A percentile compares a stretch with the other conserved stretches of the same genome.
Conservation (phyloP, 53 echinoderm and acorn worm genomes). For the Paracentrotus lividus region DNA sequence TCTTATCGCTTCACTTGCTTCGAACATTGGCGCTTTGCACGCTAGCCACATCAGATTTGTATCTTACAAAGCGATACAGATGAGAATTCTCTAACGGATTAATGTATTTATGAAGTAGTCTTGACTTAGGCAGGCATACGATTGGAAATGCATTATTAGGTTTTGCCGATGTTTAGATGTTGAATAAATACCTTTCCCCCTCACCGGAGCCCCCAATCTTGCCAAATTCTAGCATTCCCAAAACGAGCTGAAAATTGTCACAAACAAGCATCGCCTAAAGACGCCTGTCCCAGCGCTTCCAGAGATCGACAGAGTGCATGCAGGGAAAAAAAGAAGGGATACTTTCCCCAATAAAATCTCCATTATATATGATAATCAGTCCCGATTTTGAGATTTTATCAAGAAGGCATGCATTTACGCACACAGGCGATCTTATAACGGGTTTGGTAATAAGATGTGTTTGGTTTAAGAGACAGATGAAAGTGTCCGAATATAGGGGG, state of each 20-base stretch:
- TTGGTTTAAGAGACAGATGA: slow-evolving; percentile 60
- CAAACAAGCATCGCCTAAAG: slow-evolving; percentile 65
- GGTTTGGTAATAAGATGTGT: slow-evolving; percentile 67
- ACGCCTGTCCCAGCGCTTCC: slow-evolving; percentile 40
- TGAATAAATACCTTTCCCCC: slow-evolving; percentile 33
- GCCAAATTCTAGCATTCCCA: slow-evolving; percentile 52
- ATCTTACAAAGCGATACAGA: slow-evolving; percentile 29
- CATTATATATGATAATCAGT: slow-evolving; percentile 69
- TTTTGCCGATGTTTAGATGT: background rate
- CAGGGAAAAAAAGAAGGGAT: slow-evolving; percentile 6
- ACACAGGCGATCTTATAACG: slow-evolving; percentile 58
- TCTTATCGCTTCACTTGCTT: slow-evolving; percentile 29
- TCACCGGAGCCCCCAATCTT: slow-evolving; percentile 40
- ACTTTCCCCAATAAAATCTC: slow-evolving; percentile 65
- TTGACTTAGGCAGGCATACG: background rate
- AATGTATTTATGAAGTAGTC: slow-evolving; percentile 54
- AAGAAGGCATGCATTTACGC: slow-evolving; percentile 66
- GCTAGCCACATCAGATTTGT: slow-evolving; percentile 34
- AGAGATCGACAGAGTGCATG: slow-evolving; percentile 27
- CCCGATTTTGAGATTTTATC: slow-evolving; percentile 68
- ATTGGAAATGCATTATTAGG: slow-evolving; percentile 13
- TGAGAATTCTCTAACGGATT: slow-evolving; percentile 47
- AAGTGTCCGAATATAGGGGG: slow-evolving; percentile 26
- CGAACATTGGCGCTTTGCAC: slow-evolving; percentile 42
- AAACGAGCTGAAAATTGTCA: slow-evolving; percentile 43